Evolutionary conservation across 2,797 vertebrate species (phyloP).

Genomic region (Rhabdophis nuchalis): DNA sequence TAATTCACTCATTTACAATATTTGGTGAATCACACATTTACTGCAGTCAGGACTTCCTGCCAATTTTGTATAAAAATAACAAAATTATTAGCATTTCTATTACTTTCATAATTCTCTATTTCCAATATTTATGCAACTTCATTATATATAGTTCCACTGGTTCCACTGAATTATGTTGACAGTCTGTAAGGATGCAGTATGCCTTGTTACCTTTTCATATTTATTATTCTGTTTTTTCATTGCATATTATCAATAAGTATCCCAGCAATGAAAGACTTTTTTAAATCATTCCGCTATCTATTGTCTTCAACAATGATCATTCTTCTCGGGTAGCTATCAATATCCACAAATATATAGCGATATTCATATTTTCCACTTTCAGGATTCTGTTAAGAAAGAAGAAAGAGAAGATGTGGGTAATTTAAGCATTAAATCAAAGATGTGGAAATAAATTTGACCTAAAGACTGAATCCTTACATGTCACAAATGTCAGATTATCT

Average conservation of each 20-base stretch:
- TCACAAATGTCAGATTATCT: background rate
- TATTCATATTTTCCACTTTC: conserved; percentile 84
- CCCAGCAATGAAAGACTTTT: background rate
- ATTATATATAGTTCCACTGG: background rate
- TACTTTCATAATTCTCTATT: conserved; percentile 6
- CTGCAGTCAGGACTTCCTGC: conserved; percentile 12
- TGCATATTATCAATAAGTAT: background rate
- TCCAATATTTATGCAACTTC: background rate
- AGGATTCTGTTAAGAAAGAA: conserved; percentile 75
- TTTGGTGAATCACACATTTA: conserved; percentile 6
- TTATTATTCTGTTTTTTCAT: background rate
- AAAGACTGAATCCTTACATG: background rate
- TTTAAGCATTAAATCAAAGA: background rate
- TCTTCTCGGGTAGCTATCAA: conserved; percentile 85
- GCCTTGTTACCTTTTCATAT: background rate
- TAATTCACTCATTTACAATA: conserved; percentile 12
- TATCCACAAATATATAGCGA: conserved; percentile 88
- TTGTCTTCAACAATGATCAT: conserved; percentile 91
- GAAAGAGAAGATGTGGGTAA: background rate
- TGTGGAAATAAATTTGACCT: background rate
- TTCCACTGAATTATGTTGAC: background rate
- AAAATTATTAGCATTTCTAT: background rate
- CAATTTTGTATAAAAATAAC: background rate
- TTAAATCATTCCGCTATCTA: conserved; percentile 59
- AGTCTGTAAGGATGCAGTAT: background rate